Conservation (phyloP, 2,888 invertebrate genomes). For the Luffia ferchaultella region DNA sequence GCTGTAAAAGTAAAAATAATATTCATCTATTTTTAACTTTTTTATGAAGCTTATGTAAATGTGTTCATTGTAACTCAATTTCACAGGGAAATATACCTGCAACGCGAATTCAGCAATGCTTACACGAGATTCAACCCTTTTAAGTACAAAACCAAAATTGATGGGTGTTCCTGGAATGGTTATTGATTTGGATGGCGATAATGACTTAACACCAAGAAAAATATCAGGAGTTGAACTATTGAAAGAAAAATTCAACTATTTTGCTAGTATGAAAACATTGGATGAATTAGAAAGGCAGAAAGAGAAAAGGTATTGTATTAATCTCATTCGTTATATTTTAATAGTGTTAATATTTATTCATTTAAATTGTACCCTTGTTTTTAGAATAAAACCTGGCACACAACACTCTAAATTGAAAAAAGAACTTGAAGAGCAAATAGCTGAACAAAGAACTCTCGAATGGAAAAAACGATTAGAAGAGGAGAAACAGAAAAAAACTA, state of each 20-base stretch:
- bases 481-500: conserved; percentile 45
- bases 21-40: neutral
- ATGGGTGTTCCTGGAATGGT: conserved; percentile 60
- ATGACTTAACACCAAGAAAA: conserved; percentile 26
- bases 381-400: conserved; percentile 71
- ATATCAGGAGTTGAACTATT: conserved; percentile 71
- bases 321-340: conserved; percentile 9
- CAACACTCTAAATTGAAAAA: conserved; percentile 75
- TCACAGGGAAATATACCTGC: no score
- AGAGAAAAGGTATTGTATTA: conserved; percentile 53
- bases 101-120: conserved; percentile 25
- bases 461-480: conserved; percentile 71
- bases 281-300: conserved; percentile 61
- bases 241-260: conserved; percentile 76
- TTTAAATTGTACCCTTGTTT: conserved; percentile 10
- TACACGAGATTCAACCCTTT: conserved; percentile 18
- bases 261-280: conserved; percentile 62
- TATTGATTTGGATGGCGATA: conserved; percentile 38
- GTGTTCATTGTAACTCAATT: neutral
- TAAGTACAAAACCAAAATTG: conserved; percentile 43
- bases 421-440: conserved; percentile 75
- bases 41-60: neutral
- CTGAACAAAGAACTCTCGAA: conserved; percentile 72
- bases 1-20: neutral
- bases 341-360: conserved; percentile 1